Conservation (phyloP, 2,113 vertebrate genomes). For the Bufo gargarizans region DNA sequence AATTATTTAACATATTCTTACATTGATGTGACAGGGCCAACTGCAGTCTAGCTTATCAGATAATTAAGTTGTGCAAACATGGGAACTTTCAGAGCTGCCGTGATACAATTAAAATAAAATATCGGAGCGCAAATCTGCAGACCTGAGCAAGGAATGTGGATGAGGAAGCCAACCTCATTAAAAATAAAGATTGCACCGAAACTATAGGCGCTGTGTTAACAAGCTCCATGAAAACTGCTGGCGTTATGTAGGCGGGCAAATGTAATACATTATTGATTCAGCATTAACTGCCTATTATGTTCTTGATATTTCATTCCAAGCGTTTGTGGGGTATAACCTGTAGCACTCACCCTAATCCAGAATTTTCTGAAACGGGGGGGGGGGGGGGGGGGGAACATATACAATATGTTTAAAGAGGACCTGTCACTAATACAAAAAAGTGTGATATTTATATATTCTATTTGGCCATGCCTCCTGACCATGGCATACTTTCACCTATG, state of each 20-base stretch:
- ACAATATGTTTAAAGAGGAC: background rate
- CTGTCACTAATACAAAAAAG: too few species aligned
- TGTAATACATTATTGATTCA: slow-evolving; percentile 47
- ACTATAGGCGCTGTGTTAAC: slow-evolving; percentile 20
- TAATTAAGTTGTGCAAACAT: slow-evolving; percentile 86
- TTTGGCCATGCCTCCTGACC: too few species aligned
- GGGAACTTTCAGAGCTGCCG: slow-evolving; percentile 67
- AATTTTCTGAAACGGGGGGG: background rate
- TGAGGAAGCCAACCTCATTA: slow-evolving; percentile 45
- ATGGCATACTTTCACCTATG: too few species aligned
- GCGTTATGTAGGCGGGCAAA: slow-evolving; percentile 13
- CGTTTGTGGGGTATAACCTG: background rate
- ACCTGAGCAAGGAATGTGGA: slow-evolving; percentile 14
- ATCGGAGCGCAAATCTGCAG: slow-evolving; percentile 66
- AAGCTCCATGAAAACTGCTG: slow-evolving; percentile 9
- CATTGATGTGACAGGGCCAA: slow-evolving; percentile 76
- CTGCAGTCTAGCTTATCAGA: slow-evolving; percentile 80
- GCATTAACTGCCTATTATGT: slow-evolving; percentile 18
- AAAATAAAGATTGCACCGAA: slow-evolving; percentile 37
- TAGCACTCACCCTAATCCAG: background rate
- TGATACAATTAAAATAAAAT: slow-evolving; percentile 72
- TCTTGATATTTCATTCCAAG: background rate
- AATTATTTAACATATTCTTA: slow-evolving; percentile 78
- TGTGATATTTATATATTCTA: too few species aligned
- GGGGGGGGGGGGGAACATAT: background rate